phyloP scores from a whole-genome alignment of 2,888 invertebrate species.

The Cheilosia variabilis region DNA sequence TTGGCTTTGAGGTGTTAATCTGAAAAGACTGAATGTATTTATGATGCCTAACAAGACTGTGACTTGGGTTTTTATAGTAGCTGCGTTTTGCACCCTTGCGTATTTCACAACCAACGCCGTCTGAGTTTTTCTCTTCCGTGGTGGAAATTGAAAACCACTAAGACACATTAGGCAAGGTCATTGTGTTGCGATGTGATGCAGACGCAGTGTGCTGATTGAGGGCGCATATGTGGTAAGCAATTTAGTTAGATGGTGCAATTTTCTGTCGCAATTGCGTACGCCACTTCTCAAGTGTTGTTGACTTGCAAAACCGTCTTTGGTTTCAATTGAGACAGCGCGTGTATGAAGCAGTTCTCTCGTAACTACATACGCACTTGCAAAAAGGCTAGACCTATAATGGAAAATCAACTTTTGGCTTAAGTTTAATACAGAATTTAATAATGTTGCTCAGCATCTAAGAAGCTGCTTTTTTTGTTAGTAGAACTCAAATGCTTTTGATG shows the following conservation, averaged over 20 bases:
- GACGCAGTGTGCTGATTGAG: conserved; percentile 20
- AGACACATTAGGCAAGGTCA: conserved; percentile 67
- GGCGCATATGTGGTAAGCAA: conserved; percentile 4
- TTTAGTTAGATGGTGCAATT: conserved; percentile 59
- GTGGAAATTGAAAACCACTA: conserved; percentile 44
- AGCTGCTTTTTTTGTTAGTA: too few species aligned
- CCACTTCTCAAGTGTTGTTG: conserved; percentile 26
- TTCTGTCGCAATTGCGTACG: conserved; percentile 53
- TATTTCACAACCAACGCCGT: background rate
- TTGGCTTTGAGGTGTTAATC: conserved; percentile 55
- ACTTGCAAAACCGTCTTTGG: conserved; percentile 15
- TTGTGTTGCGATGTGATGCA: conserved; percentile 22
- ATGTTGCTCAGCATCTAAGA: too few species aligned
- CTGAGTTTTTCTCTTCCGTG: conserved; percentile 58
- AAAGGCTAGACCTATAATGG: too few species aligned
- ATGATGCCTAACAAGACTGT: conserved; percentile 38
- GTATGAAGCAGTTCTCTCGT: too few species aligned
- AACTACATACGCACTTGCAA: too few species aligned
- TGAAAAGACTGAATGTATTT: conserved; percentile 52
- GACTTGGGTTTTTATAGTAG: conserved; percentile 48
- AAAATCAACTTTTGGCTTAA: too few species aligned
- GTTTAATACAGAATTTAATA: too few species aligned
- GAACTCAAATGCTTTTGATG: too few species aligned
- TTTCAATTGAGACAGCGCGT: conserved; percentile 31
- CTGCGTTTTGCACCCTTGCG: conserved; percentile 49